Percentiles rank a stretch among this genome's conserved stretches.
Evolutionary conservation across 1,140 invertebrate species (phyloP).

Genomic region (Eupeodes corollae): DNA sequence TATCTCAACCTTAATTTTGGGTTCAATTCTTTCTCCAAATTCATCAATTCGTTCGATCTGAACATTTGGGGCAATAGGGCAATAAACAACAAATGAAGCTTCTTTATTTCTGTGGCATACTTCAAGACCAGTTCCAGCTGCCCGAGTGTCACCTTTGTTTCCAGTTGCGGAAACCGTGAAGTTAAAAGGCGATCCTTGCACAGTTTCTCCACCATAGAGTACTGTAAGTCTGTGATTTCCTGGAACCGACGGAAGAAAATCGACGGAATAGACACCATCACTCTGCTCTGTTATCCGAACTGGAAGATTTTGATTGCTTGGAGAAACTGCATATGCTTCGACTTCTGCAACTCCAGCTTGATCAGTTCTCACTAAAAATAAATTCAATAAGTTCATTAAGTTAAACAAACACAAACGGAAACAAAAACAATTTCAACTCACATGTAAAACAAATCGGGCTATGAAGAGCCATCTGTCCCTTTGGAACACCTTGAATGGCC

Average conservation of each 20-base stretch:
- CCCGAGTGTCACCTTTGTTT: conserved; percentile 39
- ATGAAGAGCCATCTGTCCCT: conserved; percentile 69
- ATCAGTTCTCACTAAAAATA: conserved; percentile 63
- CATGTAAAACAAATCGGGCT: conserved; percentile 74
- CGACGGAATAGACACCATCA: conserved; percentile 64
- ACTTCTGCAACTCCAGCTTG: conserved; percentile 83
- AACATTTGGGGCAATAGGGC: conserved; percentile 43
- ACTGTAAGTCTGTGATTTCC: conserved; percentile 84
- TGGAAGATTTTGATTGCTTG: conserved; percentile 74
- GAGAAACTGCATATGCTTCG: conserved; percentile 78
- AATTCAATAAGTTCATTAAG: neutral
- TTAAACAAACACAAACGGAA: neutral
- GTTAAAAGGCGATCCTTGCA: conserved; percentile 48
- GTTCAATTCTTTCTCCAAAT: conserved; percentile 34
- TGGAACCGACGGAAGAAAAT: conserved; percentile 75
- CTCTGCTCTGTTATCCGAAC: conserved; percentile 64
- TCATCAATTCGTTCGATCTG: conserved; percentile 37
- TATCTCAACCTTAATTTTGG: conserved; percentile 27
- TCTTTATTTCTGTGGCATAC: conserved; percentile 60
- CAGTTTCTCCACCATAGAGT: conserved; percentile 67
- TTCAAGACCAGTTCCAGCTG: conserved; percentile 51
- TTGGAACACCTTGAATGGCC: conserved; percentile 57
- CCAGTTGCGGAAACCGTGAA: conserved; percentile 38
- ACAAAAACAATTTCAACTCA: conserved; percentile 39
- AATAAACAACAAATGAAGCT: conserved; percentile 58